Percentiles rank a stretch among this genome's conserved stretches.
Conservation (phyloP, 2,888 invertebrate species). For the Teleiodes luculella region DNA sequence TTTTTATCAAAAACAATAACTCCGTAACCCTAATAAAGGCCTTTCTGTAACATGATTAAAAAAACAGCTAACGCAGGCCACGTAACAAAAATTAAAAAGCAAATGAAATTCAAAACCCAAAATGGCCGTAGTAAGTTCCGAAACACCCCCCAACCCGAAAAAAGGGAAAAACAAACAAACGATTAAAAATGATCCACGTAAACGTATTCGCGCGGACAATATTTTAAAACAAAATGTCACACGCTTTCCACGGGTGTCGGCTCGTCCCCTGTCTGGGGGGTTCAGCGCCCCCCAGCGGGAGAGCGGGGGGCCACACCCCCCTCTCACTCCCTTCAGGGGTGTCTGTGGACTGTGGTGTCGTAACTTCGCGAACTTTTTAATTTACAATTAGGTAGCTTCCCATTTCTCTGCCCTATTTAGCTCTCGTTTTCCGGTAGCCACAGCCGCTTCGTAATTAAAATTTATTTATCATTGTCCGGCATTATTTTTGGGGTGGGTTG, state of each 20-base stretch:
- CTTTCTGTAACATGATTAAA: not conserved
- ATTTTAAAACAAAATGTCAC: conserved; percentile 79
- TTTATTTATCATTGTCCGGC: conserved; percentile 63
- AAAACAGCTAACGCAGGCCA: not conserved
- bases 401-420: conserved; percentile 79
- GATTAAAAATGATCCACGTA: conserved; percentile 75
- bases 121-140: conserved; percentile 1
- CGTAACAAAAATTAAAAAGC: not conserved
- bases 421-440: conserved; percentile 74
- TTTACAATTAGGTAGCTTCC: conserved; percentile 79
- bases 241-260: conserved; percentile 74
- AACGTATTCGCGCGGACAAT: conserved; percentile 76
- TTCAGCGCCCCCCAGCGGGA: not conserved
- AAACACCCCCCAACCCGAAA: conserved; percentile 22
- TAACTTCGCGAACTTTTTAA: conserved; percentile 79
- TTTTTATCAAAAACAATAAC: not conserved
- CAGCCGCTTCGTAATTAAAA: conserved; percentile 69
- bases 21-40: not conserved
- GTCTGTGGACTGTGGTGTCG: conserved; percentile 79
- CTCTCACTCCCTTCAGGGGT: conserved; percentile 47
- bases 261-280: conserved; percentile 29
- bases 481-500: not conserved
- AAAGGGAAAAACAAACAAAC: conserved; percentile 59
- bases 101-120: not conserved
- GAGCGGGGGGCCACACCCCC: not conserved